A percentile compares a stretch with the other conserved stretches of the same genome.
Conservation (phyloP, 2,797 vertebrate species). For the Premnoplex brunnescens region DNA sequence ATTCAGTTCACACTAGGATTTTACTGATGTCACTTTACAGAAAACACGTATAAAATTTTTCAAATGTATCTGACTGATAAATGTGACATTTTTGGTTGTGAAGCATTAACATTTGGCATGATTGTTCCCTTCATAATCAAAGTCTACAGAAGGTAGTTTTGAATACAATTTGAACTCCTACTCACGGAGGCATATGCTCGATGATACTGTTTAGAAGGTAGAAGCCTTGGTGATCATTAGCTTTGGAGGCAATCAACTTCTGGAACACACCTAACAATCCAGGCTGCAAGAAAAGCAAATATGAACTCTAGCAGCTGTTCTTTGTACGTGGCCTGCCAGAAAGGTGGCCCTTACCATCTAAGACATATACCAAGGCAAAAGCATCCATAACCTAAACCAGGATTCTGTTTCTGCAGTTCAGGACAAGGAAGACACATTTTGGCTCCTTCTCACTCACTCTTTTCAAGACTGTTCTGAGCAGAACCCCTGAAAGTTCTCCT, state of each 20-base stretch:
- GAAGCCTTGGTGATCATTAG: conserved; percentile 98
- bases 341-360: background rate
- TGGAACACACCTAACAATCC: conserved; percentile 97
- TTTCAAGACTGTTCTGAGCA: background rate
- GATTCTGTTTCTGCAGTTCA: background rate
- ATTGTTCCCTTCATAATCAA: background rate
- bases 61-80: background rate
- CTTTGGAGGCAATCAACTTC: conserved; percentile 97
- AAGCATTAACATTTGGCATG: background rate
- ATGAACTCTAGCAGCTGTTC: background rate
- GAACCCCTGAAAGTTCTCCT: background rate
- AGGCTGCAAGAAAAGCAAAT: conserved; percentile 79
- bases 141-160: background rate
- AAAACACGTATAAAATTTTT: background rate
- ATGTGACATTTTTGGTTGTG: background rate
- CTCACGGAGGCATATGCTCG: conserved; percentile 96
- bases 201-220: conserved; percentile 97
- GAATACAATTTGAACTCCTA: conserved; percentile 3
- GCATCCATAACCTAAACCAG: background rate
- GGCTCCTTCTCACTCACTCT: background rate
- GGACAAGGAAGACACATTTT: background rate
- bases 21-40: background rate
- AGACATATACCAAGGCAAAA: background rate
- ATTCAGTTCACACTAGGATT: background rate
- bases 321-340: background rate